Evolutionary conservation across 2,113 vertebrate species (phyloP).

Genomic region (Nettapus auritus): DNA sequence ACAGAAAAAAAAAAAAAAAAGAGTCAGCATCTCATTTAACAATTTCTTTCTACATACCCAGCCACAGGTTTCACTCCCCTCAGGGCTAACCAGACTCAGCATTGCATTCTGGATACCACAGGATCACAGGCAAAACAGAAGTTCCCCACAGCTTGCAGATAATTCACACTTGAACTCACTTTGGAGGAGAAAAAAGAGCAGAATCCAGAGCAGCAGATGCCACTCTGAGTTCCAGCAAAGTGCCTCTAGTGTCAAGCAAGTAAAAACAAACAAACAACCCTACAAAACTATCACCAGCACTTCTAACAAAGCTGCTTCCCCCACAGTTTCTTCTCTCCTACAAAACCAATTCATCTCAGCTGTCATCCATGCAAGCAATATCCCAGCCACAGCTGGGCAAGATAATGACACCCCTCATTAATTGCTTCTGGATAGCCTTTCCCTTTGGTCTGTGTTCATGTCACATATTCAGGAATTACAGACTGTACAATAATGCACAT

Average conservation of each 20-base stretch:
- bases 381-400: neutral
- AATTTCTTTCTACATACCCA: neutral
- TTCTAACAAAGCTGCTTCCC: neutral
- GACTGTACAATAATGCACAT: neutral
- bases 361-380: neutral
- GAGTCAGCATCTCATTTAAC: neutral
- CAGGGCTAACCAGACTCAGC: neutral
- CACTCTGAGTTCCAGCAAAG: neutral
- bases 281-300: neutral
- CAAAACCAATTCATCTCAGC: neutral
- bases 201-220: neutral
- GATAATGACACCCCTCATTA: neutral
- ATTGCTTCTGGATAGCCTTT: neutral
- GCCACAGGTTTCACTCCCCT: neutral
- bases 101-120: accelerated
- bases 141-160: neutral
- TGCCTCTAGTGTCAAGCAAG: neutral
- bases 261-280: neutral
- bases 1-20: neutral
- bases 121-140: neutral
- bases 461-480: neutral
- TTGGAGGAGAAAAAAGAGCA: neutral
- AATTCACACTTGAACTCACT: neutral
- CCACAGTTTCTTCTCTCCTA: neutral
- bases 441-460: neutral